phyloP scores from a whole-genome alignment of 2,113 vertebrate species.

The Syrrhaptes paradoxus region DNA sequence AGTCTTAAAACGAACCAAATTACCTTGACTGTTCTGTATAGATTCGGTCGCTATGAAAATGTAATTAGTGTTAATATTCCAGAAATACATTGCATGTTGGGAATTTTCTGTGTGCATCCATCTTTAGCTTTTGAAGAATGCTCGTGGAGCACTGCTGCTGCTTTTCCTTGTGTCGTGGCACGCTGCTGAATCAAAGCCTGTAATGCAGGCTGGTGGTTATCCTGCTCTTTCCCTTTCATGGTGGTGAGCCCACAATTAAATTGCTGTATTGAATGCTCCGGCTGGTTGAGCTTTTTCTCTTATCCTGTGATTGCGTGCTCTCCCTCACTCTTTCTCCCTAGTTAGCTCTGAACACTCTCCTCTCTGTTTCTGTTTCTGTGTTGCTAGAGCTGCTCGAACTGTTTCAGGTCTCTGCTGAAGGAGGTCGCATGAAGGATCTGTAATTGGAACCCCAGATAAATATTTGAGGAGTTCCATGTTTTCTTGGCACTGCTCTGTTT shows the following conservation, averaged over 20 bases:
- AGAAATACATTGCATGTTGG: background rate
- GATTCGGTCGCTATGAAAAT: background rate
- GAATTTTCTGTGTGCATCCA: background rate
- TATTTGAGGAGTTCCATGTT: background rate
- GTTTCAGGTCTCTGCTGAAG: background rate
- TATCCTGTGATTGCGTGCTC: background rate
- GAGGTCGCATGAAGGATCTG: background rate
- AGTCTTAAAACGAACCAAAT: background rate
- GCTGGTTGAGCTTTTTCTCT: background rate
- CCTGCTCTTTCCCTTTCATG: background rate
- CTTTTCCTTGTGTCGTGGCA: background rate
- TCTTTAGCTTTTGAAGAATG: background rate
- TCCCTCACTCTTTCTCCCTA: background rate
- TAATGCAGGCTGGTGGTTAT: background rate
- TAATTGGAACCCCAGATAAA: constrained; percentile 20
- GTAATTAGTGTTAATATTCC: background rate
- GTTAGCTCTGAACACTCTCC: background rate
- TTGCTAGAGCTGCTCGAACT: background rate
- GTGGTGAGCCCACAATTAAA: constrained; percentile 32
- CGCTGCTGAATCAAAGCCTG: background rate
- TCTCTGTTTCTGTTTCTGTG: background rate
- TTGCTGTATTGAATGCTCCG: background rate
- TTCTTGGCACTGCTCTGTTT: background rate
- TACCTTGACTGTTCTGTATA: background rate
- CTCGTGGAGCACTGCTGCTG: background rate